phyloP scores from a whole-genome alignment of 2,888 invertebrate genomes.

The Oxycera nigricornis region DNA sequence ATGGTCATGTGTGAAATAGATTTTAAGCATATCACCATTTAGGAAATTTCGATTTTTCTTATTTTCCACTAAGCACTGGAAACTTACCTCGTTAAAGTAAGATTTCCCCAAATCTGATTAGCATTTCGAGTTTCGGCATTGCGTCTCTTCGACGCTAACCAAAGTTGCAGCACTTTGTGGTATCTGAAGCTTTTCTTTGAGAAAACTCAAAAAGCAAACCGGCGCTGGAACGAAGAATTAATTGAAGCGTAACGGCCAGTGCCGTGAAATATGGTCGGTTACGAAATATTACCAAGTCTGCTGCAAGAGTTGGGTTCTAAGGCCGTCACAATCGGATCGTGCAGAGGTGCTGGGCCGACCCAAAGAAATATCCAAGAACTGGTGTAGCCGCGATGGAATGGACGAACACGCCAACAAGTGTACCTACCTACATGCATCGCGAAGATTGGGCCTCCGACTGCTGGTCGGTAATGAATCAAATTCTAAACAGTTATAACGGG shows the following conservation, averaged over 20 bases:
- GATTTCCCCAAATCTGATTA: not conserved
- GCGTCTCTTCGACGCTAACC: not conserved
- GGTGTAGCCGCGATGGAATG: not conserved
- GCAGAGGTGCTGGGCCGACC: not conserved
- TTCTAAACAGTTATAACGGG: conserved; percentile 35
- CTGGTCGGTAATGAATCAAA: conserved; percentile 21
- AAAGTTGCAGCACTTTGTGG: no score
- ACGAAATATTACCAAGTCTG: conserved; percentile 26
- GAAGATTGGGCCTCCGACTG: not conserved
- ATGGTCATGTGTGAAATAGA: not conserved
- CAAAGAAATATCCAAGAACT: not conserved
- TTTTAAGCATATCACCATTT: not conserved
- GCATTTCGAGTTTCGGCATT: not conserved
- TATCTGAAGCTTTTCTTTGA: no score
- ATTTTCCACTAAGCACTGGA: not conserved
- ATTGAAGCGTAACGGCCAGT: conserved; percentile 34
- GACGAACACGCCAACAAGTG: not conserved
- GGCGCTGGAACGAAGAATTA: not conserved
- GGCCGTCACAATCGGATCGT: not conserved
- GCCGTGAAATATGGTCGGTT: conserved; percentile 37
- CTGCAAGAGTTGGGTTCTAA: conserved; percentile 29
- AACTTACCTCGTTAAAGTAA: not conserved
- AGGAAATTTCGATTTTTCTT: not conserved
- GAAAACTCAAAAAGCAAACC: not conserved
- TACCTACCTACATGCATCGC: not conserved